phyloP scores from a whole-genome alignment of 2,888 invertebrate genomes.

The Teleiodes luculella region DNA sequence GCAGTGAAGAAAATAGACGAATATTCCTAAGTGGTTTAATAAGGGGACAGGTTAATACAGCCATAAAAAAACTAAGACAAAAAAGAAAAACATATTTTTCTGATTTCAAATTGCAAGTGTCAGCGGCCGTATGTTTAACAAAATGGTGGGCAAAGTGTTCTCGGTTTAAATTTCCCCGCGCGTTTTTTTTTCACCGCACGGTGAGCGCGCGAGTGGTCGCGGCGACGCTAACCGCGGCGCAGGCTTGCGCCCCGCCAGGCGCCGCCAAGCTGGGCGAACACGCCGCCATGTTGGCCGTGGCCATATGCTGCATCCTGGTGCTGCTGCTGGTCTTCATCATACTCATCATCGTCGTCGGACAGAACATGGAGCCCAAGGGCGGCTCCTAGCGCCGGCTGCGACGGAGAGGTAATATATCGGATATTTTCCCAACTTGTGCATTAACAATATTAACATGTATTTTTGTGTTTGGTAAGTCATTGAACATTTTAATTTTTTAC shows the following conservation, averaged over 20 bases:
- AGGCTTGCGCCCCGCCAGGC: slow-evolving; percentile 53
- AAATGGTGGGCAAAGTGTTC: background rate
- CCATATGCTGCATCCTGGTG: slow-evolving; percentile 90
- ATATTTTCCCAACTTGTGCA: no score
- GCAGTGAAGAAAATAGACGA: no score
- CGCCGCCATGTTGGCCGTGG: slow-evolving; percentile 88
- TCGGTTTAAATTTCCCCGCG: background rate
- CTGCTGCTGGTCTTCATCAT: slow-evolving; percentile 89
- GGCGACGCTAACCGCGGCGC: slow-evolving; percentile 55
- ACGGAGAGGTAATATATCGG: slow-evolving; percentile 46
- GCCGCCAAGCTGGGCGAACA: slow-evolving; percentile 75
- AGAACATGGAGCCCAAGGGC: slow-evolving; percentile 83
- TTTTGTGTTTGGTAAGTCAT: no score
- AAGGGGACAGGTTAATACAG: no score
- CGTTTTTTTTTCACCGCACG: slow-evolving; percentile 24
- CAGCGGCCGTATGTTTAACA: background rate
- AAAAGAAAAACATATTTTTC: background rate
- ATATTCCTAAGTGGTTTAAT: no score
- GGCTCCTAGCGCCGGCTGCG: slow-evolving; percentile 72
- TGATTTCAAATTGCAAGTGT: background rate
- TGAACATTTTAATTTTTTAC: no score
- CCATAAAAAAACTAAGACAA: background rate
- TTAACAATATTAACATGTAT: no score
- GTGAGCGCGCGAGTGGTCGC: slow-evolving; percentile 54
- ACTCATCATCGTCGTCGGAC: slow-evolving; percentile 89